Evolutionary conservation across 2,113 vertebrate species (phyloP).

Genomic region (Megaceryle torquata): DNA sequence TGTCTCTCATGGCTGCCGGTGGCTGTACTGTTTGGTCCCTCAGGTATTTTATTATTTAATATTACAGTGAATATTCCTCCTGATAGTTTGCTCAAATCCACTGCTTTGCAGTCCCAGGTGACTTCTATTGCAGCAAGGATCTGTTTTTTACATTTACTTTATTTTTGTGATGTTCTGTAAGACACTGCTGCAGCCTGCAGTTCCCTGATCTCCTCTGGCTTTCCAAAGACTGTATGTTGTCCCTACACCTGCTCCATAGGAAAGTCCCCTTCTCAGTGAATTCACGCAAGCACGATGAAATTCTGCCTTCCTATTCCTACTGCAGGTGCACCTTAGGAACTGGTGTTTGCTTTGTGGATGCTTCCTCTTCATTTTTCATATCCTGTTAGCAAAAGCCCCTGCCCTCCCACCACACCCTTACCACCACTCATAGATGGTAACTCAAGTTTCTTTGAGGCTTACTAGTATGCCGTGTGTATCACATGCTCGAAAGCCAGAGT

Average conservation of each 20-base stretch:
- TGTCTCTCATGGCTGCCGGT: neutral
- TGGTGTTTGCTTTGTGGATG: neutral
- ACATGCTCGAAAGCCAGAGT: neutral
- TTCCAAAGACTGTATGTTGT: neutral
- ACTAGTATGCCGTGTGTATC: neutral
- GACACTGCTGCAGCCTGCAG: neutral
- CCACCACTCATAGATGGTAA: neutral
- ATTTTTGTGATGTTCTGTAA: neutral
- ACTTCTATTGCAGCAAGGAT: neutral
- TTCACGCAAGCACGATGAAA: neutral
- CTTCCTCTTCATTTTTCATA: neutral
- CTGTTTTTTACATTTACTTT: neutral
- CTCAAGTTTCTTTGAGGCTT: neutral
- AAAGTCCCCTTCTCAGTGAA: neutral
- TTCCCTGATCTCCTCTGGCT: neutral
- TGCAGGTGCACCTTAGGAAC: neutral
- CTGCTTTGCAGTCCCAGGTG: neutral
- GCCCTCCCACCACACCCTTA: neutral
- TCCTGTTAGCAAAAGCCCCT: neutral
- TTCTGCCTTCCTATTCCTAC: neutral
- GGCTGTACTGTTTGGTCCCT: neutral
- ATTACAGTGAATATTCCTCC: neutral
- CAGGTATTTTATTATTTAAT: neutral
- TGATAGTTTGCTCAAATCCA: neutral
- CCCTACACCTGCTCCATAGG: neutral